A percentile compares a stretch with the other conserved stretches of the same genome.
Evolutionary conservation across 2,888 invertebrate species (phyloP).

Genomic region (Apomyelois bistriatella): DNA sequence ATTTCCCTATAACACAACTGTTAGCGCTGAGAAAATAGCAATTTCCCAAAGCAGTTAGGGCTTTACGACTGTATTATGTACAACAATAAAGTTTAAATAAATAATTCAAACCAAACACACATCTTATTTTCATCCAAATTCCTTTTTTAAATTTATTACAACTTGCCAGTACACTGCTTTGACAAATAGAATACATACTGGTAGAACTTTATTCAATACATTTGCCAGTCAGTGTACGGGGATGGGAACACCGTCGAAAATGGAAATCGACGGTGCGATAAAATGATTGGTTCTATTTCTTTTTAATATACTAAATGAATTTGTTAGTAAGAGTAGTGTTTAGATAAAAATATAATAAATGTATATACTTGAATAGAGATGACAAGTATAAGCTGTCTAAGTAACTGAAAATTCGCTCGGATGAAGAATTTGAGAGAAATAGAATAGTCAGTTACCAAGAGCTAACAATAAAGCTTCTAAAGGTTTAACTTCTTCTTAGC

Average conservation of each 20-base stretch:
- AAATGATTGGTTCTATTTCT: conserved; percentile 10
- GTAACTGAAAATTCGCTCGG: too few species aligned
- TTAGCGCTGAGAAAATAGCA: not conserved
- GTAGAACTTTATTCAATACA: conserved; percentile 15
- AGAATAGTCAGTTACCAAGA: too few species aligned
- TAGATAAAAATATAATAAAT: not conserved
- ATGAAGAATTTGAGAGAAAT: too few species aligned
- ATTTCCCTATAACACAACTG: too few species aligned
- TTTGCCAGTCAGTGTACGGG: conserved; percentile 13
- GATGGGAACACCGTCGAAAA: conserved; percentile 13
- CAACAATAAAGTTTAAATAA: too few species aligned
- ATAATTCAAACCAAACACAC: too few species aligned
- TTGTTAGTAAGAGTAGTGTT: not conserved
- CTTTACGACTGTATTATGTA: too few species aligned
- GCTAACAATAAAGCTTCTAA: too few species aligned
- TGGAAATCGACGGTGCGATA: conserved; percentile 10
- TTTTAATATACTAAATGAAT: not conserved
- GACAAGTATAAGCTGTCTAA: too few species aligned
- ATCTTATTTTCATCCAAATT: not conserved
- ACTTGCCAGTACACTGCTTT: conserved; percentile 7
- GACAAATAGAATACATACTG: conserved; percentile 9
- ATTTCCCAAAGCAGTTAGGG: too few species aligned
- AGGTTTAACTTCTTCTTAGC: too few species aligned
- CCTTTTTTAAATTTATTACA: conserved; percentile 1
- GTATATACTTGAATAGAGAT: too few species aligned